phyloP scores from a whole-genome alignment of 2,888 invertebrate genomes.

The Caenorhabditis sp. region DNA sequence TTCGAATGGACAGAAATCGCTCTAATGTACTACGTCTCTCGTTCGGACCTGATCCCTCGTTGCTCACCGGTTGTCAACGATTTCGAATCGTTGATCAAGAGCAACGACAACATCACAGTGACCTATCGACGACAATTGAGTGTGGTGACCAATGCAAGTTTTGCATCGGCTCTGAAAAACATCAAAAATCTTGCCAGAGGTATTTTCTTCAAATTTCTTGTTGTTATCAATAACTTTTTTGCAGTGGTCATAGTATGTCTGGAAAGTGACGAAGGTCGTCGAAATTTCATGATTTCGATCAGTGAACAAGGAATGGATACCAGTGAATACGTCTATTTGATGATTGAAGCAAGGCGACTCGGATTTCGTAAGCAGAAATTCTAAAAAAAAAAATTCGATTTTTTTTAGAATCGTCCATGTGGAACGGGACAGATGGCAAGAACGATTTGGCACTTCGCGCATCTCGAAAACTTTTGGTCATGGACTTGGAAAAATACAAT shows the following conservation, averaged over 20 bases:
- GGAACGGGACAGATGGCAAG: slow-evolving; percentile 44
- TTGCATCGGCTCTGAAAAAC: slow-evolving; percentile 26
- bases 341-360: slow-evolving; percentile 31
- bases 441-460: slow-evolving; percentile 36
- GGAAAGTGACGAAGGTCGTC: slow-evolving; percentile 50
- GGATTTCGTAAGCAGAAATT: slow-evolving; percentile 37
- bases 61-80: slow-evolving; percentile 29
- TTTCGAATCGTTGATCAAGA: slow-evolving; percentile 21
- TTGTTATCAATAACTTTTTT: no score
- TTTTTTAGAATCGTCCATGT: slow-evolving; percentile 17
- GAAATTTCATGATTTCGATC: slow-evolving; percentile 48
- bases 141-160: slow-evolving; percentile 34
- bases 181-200: slow-evolving; percentile 41
- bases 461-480: slow-evolving; percentile 29
- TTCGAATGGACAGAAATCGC: slow-evolving; percentile 60
- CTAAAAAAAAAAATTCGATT: slow-evolving; percentile 1
- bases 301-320: slow-evolving; percentile 41
- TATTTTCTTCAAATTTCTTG: slow-evolving; percentile 1
- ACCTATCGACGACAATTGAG: slow-evolving; percentile 45
- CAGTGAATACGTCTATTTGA: slow-evolving; percentile 45
- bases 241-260: slow-evolving; percentile 53
- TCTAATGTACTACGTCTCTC: slow-evolving; percentile 48
- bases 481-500: slow-evolving; percentile 43
- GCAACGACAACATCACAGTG: slow-evolving; percentile 42
- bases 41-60: slow-evolving; percentile 35